A percentile compares a stretch with the other conserved stretches of the same genome.
phyloP scores from a whole-genome alignment of 2,888 invertebrate genomes.

The Aelia acuminata region DNA sequence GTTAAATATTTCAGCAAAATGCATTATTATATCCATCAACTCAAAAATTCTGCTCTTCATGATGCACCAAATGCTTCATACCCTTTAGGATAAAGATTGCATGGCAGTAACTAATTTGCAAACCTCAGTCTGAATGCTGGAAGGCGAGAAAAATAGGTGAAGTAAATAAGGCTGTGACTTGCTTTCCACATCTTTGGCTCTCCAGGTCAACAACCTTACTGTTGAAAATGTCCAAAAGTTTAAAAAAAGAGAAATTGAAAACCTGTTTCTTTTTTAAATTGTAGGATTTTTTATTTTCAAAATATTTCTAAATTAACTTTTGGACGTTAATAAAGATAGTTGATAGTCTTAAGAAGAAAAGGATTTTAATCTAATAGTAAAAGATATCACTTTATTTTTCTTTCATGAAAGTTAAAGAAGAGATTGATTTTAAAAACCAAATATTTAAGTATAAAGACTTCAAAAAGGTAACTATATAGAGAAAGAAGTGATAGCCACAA shows the following conservation, averaged over 20 bases:
- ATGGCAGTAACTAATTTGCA: conserved; percentile 52
- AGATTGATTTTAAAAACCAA: conserved; percentile 3
- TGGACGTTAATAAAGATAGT: conserved; percentile 1
- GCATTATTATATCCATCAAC: conserved; percentile 45
- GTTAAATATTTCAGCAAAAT: conserved; percentile 16
- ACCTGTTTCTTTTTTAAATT: not conserved
- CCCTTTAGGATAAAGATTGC: conserved; percentile 21
- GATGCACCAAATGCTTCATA: conserved; percentile 58
- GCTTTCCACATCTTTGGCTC: conserved; percentile 10
- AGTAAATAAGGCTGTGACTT: conserved; percentile 57
- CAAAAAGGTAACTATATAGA: conserved; percentile 23
- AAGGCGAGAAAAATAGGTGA: conserved; percentile 55
- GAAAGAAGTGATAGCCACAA: conserved; percentile 54
- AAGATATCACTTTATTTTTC: conserved; percentile 43
- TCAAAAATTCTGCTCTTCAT: conserved; percentile 39
- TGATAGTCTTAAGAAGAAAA: conserved; percentile 24
- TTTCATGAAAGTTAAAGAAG: not conserved
- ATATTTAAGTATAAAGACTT: not conserved
- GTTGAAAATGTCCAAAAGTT: conserved; percentile 59
- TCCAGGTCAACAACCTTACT: conserved; percentile 58
- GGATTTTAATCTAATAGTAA: not conserved
- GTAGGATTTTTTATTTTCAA: not conserved
- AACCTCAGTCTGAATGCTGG: conserved; percentile 54
- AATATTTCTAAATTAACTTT: not conserved
- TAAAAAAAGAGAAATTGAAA: not conserved